These are phyloP conservation scores for Nycticorax nycticorax DNA, from an alignment of 2,113 vertebrate genomes.

Conservation along the genomic window DNA sequence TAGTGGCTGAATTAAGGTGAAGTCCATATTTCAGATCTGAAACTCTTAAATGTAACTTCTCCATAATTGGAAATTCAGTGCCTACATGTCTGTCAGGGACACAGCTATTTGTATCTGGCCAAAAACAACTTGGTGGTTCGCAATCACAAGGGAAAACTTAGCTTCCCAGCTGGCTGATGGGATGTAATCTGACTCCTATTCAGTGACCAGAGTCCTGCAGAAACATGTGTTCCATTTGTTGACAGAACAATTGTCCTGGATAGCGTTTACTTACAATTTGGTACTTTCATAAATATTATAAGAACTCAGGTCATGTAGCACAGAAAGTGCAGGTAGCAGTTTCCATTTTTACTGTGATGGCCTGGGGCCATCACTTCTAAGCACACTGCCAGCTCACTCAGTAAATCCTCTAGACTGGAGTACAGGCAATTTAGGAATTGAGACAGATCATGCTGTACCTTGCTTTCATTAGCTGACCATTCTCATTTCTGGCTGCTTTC, in stretches of 20 bases:
- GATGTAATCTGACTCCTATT: slow-evolving; percentile 5
- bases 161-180: slow-evolving; percentile 12
- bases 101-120: slow-evolving; percentile 36
- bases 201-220: not conserved
- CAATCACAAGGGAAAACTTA: slow-evolving; percentile 35
- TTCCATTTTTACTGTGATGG: not conserved
- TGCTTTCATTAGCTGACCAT: not conserved
- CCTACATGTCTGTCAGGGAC: slow-evolving; percentile 16
- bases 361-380: not conserved
- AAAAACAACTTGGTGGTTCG: slow-evolving; percentile 36
- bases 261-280: not conserved
- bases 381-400: not conserved
- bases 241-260: slow-evolving; percentile 1
- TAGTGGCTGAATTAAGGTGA: slow-evolving; percentile 2
- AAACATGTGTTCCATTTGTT: slow-evolving; percentile 31
- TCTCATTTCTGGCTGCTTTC: not conserved
- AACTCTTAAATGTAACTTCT: not conserved
- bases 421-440: not conserved
- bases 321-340: slow-evolving; percentile 3
- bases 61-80: slow-evolving; percentile 50
- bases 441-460: slow-evolving; percentile 17
- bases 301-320: not conserved
- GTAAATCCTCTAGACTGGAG: not conserved
- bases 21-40: not conserved
- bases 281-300: slow-evolving; percentile 36